These are phyloP conservation scores for Lamellibrachia luymesi DNA, from an alignment of 1,140 invertebrate genomes.

Conservation along the genomic window DNA sequence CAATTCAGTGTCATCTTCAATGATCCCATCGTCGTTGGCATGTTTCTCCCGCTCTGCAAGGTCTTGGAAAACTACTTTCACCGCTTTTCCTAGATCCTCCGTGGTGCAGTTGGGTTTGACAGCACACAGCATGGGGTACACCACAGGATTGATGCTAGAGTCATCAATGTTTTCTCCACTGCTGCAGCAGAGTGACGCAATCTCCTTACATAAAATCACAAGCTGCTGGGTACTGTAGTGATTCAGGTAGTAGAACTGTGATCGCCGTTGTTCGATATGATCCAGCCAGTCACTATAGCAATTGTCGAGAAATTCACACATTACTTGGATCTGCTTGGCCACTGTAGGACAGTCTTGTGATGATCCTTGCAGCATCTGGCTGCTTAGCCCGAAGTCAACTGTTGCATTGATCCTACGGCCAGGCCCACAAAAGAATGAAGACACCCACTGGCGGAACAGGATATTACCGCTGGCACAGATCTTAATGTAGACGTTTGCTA, in stretches of 20 bases:
- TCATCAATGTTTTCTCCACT: neutral
- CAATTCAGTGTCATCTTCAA: too few relatives aligned
- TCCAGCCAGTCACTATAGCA: conserved; percentile 44
- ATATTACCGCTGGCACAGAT: conserved; percentile 43
- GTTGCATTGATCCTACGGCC: conserved; percentile 31
- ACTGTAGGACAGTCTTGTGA: conserved; percentile 25
- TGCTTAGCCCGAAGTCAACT: conserved; percentile 36
- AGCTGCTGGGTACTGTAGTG: conserved; percentile 46
- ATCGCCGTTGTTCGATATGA: conserved; percentile 38
- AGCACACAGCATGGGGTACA: conserved; percentile 39
- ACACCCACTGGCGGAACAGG: conserved; percentile 42
- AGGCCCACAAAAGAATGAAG: conserved; percentile 39
- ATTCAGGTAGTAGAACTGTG: conserved; percentile 41
- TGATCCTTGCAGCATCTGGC: conserved; percentile 27
- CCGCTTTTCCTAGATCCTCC: conserved; percentile 34
- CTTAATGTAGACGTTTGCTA: conserved; percentile 42
- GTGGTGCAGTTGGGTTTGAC: conserved; percentile 36
- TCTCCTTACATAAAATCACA: conserved; percentile 43
- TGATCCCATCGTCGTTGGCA: neutral
- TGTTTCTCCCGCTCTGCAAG: conserved; percentile 21
- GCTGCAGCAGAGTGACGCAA: conserved; percentile 30
- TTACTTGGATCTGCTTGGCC: conserved; percentile 32
- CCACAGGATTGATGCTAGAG: conserved; percentile 27
- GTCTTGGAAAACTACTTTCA: conserved; percentile 32
- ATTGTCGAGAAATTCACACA: conserved; percentile 45